phyloP scores from a whole-genome alignment of 37 sponge, comb jelly and placozoan genomes.

The Tethya wilhelma region DNA sequence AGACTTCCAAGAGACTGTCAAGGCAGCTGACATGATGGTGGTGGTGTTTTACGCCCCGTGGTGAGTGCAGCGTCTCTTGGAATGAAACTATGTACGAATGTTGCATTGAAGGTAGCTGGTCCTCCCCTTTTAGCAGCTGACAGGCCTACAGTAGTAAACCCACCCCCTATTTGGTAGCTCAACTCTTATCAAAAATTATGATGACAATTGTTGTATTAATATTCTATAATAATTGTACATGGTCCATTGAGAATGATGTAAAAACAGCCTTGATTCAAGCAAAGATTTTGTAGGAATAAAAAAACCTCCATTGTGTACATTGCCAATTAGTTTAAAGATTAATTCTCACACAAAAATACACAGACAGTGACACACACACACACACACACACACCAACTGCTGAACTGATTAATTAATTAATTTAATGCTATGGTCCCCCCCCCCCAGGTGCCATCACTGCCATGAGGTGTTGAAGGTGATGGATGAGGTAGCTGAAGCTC shows the following conservation, averaged over 20 bases:
- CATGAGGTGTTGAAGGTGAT: conserved; percentile 9
- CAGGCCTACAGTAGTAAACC: conserved; percentile 3
- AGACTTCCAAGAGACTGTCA: conserved; percentile 47
- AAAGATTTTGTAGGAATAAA: no score
- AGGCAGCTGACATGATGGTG: conserved; percentile 48
- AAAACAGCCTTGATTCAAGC: no score
- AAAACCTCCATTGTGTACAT: no score
- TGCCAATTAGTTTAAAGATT: no score
- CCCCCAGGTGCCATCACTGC: conserved; percentile 57
- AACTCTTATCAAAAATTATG: not conserved
- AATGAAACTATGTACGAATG: not conserved
- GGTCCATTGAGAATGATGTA: no score
- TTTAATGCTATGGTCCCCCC: not conserved
- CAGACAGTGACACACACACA: no score
- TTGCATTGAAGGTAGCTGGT: not conserved
- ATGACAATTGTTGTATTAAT: no score
- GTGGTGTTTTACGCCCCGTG: conserved; percentile 73
- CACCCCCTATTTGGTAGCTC: not conserved
- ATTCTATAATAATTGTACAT: no score
- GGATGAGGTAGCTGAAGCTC: conserved; percentile 10
- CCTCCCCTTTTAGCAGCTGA: no score
- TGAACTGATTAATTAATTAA: not conserved
- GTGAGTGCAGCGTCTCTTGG: no score
- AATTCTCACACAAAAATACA: no score
- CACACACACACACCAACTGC: no score